Conservation (phyloP, 1,140 invertebrate species). For the Latrodectus geometricus region DNA sequence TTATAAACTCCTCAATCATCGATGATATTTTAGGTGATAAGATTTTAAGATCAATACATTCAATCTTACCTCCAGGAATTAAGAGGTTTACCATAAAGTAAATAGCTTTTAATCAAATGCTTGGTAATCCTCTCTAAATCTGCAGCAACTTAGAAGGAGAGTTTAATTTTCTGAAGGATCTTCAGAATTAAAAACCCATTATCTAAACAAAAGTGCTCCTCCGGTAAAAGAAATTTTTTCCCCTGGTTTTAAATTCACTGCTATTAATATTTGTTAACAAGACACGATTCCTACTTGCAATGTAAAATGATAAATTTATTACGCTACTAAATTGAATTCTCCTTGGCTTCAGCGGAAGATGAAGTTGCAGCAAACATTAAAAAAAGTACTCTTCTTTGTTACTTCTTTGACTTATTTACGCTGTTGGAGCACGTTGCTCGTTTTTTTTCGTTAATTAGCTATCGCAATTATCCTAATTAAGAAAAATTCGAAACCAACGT, state of each 20-base stretch:
- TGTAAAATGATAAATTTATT: conserved; percentile 53
- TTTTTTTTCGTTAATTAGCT: conserved; percentile 37
- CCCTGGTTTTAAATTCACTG: conserved; percentile 10
- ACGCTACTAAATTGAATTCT: conserved; percentile 38
- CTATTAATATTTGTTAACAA: conserved; percentile 53
- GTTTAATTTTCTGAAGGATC: conserved; percentile 21
- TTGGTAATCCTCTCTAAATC: background rate
- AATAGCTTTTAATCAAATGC: conserved; percentile 13
- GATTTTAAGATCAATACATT: background rate
- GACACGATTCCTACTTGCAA: conserved; percentile 36
- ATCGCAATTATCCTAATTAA: conserved; percentile 48
- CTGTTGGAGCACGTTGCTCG: background rate
- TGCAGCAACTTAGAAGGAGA: background rate
- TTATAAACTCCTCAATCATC: background rate
- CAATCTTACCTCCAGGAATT: background rate
- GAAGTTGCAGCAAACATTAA: background rate
- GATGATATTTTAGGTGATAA: background rate
- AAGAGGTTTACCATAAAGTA: background rate
- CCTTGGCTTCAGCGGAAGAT: conserved; percentile 11
- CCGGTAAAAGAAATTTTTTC: background rate
- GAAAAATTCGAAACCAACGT: conserved; percentile 11
- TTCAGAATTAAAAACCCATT: conserved; percentile 22
- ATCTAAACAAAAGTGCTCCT: background rate
- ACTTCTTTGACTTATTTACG: background rate
- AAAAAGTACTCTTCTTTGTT: background rate